Percentiles rank a stretch among this genome's conserved stretches.
Evolutionary conservation across 2,113 vertebrate species (phyloP).

Genomic region (Entomyzon cyanotis): DNA sequence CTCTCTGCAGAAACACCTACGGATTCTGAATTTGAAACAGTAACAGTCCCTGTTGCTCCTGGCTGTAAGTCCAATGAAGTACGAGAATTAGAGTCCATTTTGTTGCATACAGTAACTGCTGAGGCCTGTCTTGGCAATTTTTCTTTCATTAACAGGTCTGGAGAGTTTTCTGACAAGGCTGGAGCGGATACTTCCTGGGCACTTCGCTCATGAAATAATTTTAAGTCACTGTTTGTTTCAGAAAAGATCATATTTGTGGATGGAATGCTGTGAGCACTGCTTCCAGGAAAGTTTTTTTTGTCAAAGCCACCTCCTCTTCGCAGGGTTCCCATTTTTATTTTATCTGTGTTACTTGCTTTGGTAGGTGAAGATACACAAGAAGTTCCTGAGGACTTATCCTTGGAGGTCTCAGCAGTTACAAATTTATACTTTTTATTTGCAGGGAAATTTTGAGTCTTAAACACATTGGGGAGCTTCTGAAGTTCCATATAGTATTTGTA

Average conservation of each 20-base stretch:
- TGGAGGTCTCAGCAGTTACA: neutral
- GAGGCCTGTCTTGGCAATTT: neutral
- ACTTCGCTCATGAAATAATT: neutral
- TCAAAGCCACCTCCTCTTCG: neutral
- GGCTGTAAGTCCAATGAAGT: neutral
- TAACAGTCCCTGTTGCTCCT: neutral
- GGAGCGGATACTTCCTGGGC: neutral
- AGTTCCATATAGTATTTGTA: constrained; percentile 51
- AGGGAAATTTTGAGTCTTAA: constrained; percentile 4
- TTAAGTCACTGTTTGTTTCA: neutral
- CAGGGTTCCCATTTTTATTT: neutral
- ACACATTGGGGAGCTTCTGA: neutral
- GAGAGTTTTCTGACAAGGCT: neutral
- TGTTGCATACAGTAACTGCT: neutral
- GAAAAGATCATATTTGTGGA: neutral
- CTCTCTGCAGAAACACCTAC: neutral
- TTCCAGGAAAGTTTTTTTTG: neutral
- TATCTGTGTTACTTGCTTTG: neutral
- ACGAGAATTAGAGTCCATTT: neutral
- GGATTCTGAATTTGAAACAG: neutral
- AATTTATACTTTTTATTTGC: constrained; percentile 11
- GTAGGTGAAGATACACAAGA: neutral
- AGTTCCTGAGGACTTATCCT: neutral
- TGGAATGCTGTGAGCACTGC: neutral
- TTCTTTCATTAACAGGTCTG: neutral